Conservation (phyloP, 2,113 vertebrate genomes). For the Ursus arctos region DNA sequence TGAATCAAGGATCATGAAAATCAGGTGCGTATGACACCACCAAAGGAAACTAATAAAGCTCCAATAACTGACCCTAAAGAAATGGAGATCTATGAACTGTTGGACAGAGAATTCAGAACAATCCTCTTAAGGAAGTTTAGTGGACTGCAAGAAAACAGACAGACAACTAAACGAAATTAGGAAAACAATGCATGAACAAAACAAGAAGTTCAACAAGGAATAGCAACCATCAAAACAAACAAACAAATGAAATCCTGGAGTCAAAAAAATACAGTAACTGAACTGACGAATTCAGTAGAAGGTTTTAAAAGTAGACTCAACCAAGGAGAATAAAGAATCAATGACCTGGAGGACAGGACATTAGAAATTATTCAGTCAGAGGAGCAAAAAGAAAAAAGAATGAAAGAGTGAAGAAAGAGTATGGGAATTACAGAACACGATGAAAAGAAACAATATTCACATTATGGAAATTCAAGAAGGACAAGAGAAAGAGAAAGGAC, state of each 20-base stretch:
- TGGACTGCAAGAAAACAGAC: background rate
- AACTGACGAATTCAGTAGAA: background rate
- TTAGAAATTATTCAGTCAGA: background rate
- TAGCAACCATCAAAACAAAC: background rate
- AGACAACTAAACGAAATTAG: background rate
- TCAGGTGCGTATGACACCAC: background rate
- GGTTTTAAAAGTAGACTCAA: background rate
- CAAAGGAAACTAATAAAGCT: background rate
- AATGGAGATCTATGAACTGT: background rate
- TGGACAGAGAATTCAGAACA: background rate
- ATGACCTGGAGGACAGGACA: background rate
- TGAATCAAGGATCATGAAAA: background rate
- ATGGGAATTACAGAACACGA: background rate
- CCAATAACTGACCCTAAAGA: background rate
- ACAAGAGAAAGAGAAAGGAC: background rate
- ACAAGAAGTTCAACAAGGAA: background rate
- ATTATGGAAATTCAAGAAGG: background rate
- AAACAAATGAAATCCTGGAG: background rate
- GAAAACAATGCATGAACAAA: background rate
- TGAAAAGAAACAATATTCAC: background rate
- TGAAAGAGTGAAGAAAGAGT: background rate
- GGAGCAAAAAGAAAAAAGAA: background rate
- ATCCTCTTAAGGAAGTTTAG: background rate
- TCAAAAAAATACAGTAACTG: background rate
- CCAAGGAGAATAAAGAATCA: background rate